Percentiles rank a stretch among this genome's conserved stretches.
These are phyloP conservation scores for Drosophila sucinea DNA, from an alignment of 1,140 invertebrate species.

Conservation along the genomic window DNA sequence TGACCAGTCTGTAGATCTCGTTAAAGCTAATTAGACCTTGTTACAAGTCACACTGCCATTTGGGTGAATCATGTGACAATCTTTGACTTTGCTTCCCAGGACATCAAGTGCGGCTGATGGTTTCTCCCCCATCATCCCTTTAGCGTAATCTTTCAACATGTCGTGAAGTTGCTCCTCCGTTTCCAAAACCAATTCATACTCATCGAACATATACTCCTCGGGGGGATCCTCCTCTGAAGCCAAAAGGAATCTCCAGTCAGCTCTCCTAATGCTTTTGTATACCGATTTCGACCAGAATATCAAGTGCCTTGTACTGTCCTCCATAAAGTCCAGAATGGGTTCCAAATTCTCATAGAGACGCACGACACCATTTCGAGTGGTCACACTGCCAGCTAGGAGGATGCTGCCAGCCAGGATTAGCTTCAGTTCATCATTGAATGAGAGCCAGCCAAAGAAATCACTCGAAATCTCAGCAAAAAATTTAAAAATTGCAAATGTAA, in stretches of 20 bases:
- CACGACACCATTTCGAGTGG: background rate
- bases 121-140: no score
- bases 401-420: background rate
- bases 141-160: background rate
- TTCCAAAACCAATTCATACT: background rate
- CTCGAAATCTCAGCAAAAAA: background rate
- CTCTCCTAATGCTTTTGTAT: background rate
- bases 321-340: background rate
- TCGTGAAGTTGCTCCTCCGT: background rate
- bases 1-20: background rate
- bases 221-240: background rate
- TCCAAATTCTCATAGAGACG: background rate
- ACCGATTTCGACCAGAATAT: background rate
- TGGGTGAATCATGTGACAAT: background rate
- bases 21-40: slow-evolving; percentile 4
- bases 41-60: background rate
- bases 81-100: background rate
- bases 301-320: background rate
- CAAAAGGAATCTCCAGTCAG: background rate
- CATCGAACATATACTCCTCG: background rate
- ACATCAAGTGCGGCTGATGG: no score
- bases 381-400: background rate
- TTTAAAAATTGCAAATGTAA: background rate
- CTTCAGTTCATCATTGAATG: background rate
- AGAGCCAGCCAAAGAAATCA: background rate